Percentiles rank a stretch among this genome's conserved stretches.
Conservation (phyloP, 2,113 vertebrate genomes). For the Myodes glareolus region DNA sequence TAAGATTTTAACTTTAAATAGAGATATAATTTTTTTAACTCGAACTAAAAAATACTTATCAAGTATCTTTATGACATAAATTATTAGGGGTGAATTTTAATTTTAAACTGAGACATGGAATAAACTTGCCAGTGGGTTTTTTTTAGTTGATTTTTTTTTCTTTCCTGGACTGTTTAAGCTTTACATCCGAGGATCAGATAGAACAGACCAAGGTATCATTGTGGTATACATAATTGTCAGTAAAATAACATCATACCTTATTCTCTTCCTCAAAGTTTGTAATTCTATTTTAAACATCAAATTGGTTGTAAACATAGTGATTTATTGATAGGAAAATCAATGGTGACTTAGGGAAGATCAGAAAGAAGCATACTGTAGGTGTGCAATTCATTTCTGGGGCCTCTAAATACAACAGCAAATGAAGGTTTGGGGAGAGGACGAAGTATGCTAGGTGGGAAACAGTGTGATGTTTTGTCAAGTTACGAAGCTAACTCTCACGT, state of each 20-base stretch:
- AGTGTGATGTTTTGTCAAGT: not conserved
- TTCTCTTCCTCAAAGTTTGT: not conserved
- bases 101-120: constrained; percentile 13
- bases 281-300: constrained; percentile 44
- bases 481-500: not conserved
- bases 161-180: constrained; percentile 33
- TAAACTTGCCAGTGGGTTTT: not conserved
- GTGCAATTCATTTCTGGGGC: not conserved
- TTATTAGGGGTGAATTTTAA: constrained; percentile 27
- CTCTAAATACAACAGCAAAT: not conserved
- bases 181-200: constrained; percentile 78
- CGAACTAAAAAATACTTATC: constrained; percentile 3
- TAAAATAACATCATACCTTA: not conserved
- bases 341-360: not conserved
- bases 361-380: not conserved
- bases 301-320: not conserved
- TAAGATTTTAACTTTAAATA: constrained; percentile 1
- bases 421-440: not conserved
- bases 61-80: constrained; percentile 29
- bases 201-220: constrained; percentile 68
- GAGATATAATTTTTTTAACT: constrained; percentile 14
- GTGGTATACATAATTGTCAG: not conserved
- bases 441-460: not conserved
- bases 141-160: constrained; percentile 25
- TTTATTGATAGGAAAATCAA: not conserved